A percentile compares a stretch with the other conserved stretches of the same genome.
Evolutionary conservation across 2,113 vertebrate genomes (phyloP).

Genomic region (Dicerorhinus sumatrensis): DNA sequence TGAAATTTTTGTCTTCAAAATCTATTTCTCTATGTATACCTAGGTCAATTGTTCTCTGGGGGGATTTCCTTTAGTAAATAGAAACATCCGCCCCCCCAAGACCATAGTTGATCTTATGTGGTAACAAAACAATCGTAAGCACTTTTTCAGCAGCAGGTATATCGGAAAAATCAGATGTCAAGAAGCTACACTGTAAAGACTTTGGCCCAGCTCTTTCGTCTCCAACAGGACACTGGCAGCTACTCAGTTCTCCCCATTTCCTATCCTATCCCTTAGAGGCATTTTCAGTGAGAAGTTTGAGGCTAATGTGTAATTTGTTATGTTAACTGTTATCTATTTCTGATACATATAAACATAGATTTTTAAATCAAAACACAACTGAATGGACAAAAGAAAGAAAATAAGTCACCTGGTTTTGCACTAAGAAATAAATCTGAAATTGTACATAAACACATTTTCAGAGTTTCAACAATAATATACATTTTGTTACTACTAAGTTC

Average conservation of each 20-base stretch:
- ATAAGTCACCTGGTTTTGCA: not conserved
- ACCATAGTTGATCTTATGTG: slow-evolving; percentile 54
- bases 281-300: not conserved
- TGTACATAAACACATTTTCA: not conserved
- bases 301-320: not conserved
- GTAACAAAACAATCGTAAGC: slow-evolving; percentile 60
- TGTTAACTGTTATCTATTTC: not conserved
- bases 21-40: not conserved
- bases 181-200: not conserved
- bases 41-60: not conserved
- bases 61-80: slow-evolving; percentile 1
- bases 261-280: not conserved
- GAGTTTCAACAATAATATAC: not conserved
- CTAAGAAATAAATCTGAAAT: not conserved
- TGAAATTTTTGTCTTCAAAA: slow-evolving; percentile 6
- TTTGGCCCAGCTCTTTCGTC: not conserved
- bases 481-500: slow-evolving; percentile 42
- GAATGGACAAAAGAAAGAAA: not conserved
- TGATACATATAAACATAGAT: not conserved
- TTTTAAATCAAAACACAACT: slow-evolving; percentile 50
- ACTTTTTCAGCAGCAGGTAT: slow-evolving; percentile 57
- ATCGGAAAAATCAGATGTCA: slow-evolving; percentile 52
- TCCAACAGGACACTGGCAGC: not conserved
- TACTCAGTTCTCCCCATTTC: not conserved
- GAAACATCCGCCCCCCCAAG: not conserved